Base-by-base conservation (phyloP, 2,113 vertebrate species). In the Lophochroa leadbeateri region DNA sequence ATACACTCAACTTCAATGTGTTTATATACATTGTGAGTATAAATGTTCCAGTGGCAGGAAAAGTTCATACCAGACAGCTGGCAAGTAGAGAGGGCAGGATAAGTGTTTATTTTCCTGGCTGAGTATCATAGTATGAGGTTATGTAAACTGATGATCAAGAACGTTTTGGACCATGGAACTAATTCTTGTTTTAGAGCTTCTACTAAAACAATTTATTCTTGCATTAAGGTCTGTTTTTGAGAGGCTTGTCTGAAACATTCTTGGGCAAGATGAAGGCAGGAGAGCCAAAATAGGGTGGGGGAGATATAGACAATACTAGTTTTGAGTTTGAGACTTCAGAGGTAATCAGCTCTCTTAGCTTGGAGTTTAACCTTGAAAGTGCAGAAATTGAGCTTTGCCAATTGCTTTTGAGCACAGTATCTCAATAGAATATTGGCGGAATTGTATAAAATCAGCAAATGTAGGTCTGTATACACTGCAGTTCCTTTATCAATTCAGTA, bases 31-130 rank as follows among this genome's bases (percentile, higher is more conserved):
- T 47, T 82, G 41, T 65, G 33, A 89, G 15, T 88, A 46, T 86
- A 63, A 46, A 67, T 74, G 46, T 79, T 95, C 55, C 71, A 55
- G 75, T 63, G 53, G 43, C 67, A 77, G 53, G 67, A 78, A 86
- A 80, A 80, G 90, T 35, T 74, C 37, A 16, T 91, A 44, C 53
- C 60, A 90, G 87, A 74, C 80, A 90, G 85, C 91, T 95, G 52
- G 67, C 75, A 77, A 49, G 39, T 61, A 58, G 75, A 58, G 75
- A 75, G 79, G 37, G 72, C 5, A 10, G 71, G 72, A 28, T 46
- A 90, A 91, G 53, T 93, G 79, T 78, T 95, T 92, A 49, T 96
- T 96, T 97, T 96, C 88, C 79, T 93, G 79, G 10, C 82, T 92
- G 55, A 90, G 46, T 63, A 52, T 52, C 17, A 3, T 82, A 78